Evolutionary conservation across 1,140 invertebrate genomes (phyloP), one percentile per base, ranked within the genome.

Genomic region (Apis cerana): DNA sequence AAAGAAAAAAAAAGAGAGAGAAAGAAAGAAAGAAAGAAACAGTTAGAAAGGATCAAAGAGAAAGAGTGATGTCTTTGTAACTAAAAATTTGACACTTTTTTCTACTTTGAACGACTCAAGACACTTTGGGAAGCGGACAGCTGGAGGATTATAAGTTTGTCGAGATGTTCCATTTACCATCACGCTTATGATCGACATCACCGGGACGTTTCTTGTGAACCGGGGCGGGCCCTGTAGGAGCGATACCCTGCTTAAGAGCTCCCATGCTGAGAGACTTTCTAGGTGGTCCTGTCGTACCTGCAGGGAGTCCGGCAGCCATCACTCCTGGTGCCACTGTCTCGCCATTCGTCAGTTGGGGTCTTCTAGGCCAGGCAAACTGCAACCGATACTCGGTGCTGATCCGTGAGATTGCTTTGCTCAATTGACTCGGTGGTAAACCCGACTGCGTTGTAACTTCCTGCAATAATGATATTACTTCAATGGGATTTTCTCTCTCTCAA

Each of bases 221-320:
- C 92, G 96, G 95, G 75, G 94, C 94, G 77, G 94, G 94, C 77
- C 91, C 88, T 65, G 88, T 85, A 17, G 92, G 92, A 88, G 93
- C 94, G 86, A 93, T 93, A 75, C 96, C 95, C 85, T 96, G 96
- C 92, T 97, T 97, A 71, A 98, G 95, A 56, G 97, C 96, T 67
- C 97, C 97, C 97, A 98, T 97, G 86, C 97, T 98, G 89, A 97
- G 95, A 83, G 97, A 97, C 94, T 98, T 98, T 91, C 96, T 94
- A 27, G 97, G 97, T 21, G 95, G 93, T 71, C 94, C 94, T n/a
- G 92, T 89, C 64, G 90, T 90, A 9, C 92, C 94, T 82, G 93
- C 94, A 83, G 91, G 90, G 68, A 87, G 89, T 82, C 93, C 93
- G 58, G 92, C 94, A 75, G 93, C 91, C 84, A 92, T 90, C 77